Evolutionary conservation across 2,113 vertebrate genomes (phyloP).

Genomic region (Axis porcinus): DNA sequence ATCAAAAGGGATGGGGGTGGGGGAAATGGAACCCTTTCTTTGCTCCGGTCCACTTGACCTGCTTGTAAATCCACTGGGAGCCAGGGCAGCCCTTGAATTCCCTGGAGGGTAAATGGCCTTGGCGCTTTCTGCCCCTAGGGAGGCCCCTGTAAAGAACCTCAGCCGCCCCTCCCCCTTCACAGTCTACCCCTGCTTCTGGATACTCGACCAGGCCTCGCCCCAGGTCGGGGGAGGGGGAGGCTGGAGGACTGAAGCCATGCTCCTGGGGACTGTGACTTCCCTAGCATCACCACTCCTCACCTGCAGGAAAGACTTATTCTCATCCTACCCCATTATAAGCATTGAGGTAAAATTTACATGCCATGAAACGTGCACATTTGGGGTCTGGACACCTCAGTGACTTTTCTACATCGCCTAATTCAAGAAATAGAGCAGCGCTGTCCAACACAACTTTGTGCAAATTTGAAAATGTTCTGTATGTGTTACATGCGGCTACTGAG

Average conservation of each 20-base stretch:
- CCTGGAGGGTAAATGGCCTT: conserved; percentile 1
- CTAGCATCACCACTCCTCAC: not conserved
- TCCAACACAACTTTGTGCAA: not conserved
- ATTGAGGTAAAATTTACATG: not conserved
- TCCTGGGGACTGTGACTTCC: not conserved
- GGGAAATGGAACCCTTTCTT: not conserved
- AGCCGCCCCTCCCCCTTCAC: not conserved
- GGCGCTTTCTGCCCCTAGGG: not conserved
- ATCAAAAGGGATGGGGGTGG: not conserved
- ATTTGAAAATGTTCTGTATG: not conserved
- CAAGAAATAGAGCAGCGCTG: not conserved
- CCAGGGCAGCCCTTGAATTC: conserved; percentile 1
- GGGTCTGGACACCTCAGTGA: not conserved
- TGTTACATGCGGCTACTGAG: not conserved
- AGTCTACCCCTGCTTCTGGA: not conserved
- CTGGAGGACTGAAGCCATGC: not conserved
- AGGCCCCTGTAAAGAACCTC: not conserved
- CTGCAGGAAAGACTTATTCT: not conserved
- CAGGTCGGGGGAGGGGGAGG: not conserved
- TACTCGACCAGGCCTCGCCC: not conserved
- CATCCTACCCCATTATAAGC: not conserved
- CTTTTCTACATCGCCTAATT: not conserved
- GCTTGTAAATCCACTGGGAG: not conserved
- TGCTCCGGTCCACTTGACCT: conserved; percentile 10
- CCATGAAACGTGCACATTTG: not conserved